Evolutionary conservation across 2,797 vertebrate genomes (phyloP).

Genomic region (Dendrocincla tyrannina): DNA sequence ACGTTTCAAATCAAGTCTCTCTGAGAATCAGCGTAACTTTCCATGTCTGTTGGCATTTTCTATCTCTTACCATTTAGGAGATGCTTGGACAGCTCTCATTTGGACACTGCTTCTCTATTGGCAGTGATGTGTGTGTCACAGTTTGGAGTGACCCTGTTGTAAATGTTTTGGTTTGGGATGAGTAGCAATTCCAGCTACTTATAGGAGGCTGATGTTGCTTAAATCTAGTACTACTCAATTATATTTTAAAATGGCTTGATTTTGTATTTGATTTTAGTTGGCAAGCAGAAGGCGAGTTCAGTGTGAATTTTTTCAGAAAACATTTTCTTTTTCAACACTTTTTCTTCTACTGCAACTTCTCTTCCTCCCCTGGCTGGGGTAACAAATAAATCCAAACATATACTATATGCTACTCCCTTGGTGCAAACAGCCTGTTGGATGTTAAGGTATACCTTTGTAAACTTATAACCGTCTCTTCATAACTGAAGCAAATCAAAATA

Average conservation of each 20-base stretch:
- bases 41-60: background rate
- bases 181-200: background rate
- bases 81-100: background rate
- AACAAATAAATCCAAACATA: background rate
- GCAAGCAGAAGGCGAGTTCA: background rate
- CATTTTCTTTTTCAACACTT: background rate
- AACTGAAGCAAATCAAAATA: background rate
- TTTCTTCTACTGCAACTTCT: background rate
- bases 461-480: background rate
- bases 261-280: background rate
- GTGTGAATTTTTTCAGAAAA: background rate
- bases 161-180: background rate
- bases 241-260: background rate
- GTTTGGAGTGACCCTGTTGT: background rate
- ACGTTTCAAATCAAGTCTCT: background rate
- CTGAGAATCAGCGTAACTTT: background rate
- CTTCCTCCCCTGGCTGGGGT: background rate
- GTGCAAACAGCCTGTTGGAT: background rate
- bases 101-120: background rate
- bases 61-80: background rate
- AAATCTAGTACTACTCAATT: background rate
- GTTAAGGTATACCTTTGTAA: background rate
- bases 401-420: background rate
- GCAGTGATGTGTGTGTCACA: background rate
- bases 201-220: background rate